Percentiles rank a stretch among this genome's conserved stretches.
Evolutionary conservation across 2,888 invertebrate species (phyloP).

Genomic region (Leptopilina myrica): DNA sequence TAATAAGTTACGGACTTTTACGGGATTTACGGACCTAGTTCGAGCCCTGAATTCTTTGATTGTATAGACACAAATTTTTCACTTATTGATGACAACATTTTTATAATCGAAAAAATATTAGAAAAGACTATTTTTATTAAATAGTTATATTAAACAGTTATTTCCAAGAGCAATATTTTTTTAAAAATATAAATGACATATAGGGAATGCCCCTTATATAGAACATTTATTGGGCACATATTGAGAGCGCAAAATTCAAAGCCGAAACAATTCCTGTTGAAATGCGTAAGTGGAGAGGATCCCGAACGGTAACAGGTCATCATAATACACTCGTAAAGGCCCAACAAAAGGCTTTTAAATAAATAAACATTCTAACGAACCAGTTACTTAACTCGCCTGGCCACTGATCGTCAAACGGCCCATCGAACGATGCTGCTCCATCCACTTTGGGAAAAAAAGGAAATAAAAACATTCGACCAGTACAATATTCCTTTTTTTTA

Average conservation of each 20-base stretch:
- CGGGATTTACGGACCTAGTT: no score
- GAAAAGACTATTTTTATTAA: no score
- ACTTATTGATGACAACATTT: no score
- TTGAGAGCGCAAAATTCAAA: constrained; percentile 25
- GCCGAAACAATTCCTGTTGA: constrained; percentile 56
- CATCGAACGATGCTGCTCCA: not conserved
- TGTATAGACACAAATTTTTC: no score
- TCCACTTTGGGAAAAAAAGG: constrained; percentile 18
- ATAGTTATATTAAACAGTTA: no score
- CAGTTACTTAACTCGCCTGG: constrained; percentile 72
- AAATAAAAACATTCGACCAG: constrained; percentile 61
- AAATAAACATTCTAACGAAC: constrained; percentile 76
- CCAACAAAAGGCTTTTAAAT: constrained; percentile 72
- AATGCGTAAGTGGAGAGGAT: constrained; percentile 60
- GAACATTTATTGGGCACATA: not conserved
- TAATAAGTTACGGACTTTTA: no score
- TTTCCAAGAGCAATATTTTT: not conserved
- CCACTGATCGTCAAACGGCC: constrained; percentile 27
- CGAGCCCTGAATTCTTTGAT: no score
- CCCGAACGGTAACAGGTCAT: constrained; percentile 72
- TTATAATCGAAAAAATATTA: no score
- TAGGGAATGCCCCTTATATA: no score
- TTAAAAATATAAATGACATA: no score
- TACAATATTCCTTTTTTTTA: constrained; percentile 46
- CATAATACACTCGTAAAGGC: constrained; percentile 73